Evolutionary conservation across 2,888 invertebrate genomes (phyloP), one percentile per base, ranked within the genome.

Genomic region (Amphipoea oculea): DNA sequence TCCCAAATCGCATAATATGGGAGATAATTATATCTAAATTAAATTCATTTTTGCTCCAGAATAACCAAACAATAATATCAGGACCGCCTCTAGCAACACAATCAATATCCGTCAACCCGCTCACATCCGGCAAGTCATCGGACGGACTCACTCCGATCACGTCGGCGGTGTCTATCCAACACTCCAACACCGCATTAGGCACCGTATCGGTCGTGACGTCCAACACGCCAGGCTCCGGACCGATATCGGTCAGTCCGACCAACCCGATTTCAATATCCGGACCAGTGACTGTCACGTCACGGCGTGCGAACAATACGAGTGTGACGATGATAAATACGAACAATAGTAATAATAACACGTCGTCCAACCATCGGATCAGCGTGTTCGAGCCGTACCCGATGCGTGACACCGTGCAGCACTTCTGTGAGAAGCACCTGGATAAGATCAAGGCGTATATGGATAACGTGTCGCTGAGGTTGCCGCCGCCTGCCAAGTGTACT

Each of bases 381-480:
- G 98, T 98, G 74, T 99, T 99, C 94, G 99, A 99, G 95, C 99
- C 99, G 6, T 99, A 98, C 91, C 98, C 98, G n/a, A 98, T 99
- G 98, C 94, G 98, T 45, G 99, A 99, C 93, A 98, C 99, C 0
- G 99, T 99, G 65, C 99, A 99, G 92, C 99, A 99, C 95, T 99
- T 99, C 95, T 99, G 99, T 95, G 99, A 99, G 95, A 99, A 99
- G 94, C 99, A 99, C 93, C 96, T 99, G 86, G 98, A 98, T 88
- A 99, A 99, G 94, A 99, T 99, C 79, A 98, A 99, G 94, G 97
- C 98, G 40, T 99, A 99, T 92, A 99, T 99, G 98, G 98, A 98
- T 89, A 98, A 98, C 92, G 98, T 99, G 9, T 98, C 98, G 51
- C 97, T 98, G 83, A 97, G 98, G 91, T 97, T 99, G 91, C 99